Percentiles rank a stretch among this genome's conserved stretches.
Conservation (phyloP, 2,888 invertebrate species). For the Liodrosophila aerea region DNA sequence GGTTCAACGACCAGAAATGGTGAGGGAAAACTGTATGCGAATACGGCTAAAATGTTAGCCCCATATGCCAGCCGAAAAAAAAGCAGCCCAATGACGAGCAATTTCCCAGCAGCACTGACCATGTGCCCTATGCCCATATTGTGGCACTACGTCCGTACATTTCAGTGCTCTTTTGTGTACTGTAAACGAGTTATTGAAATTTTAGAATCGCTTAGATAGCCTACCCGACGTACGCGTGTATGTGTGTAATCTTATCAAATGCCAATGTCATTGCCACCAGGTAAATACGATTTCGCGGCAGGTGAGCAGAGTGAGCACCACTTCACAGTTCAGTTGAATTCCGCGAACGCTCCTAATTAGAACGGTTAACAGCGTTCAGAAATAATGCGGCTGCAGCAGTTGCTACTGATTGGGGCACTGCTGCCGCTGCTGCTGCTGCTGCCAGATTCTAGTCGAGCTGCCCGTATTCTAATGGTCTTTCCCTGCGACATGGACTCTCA, state of each 20-base stretch:
- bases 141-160: constrained; percentile 38
- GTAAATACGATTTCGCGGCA: background rate
- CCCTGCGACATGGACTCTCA: constrained; percentile 63
- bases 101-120: background rate
- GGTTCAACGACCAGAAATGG: constrained; percentile 65
- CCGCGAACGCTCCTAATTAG: constrained; percentile 5
- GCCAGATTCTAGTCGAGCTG: constrained; percentile 6
- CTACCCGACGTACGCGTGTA: background rate
- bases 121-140: constrained; percentile 23
- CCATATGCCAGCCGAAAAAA: constrained; percentile 13
- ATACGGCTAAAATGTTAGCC: constrained; percentile 60
- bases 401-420: constrained; percentile 1
- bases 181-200: constrained; percentile 14
- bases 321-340: constrained; percentile 20
- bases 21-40: constrained; percentile 54
- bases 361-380: background rate
- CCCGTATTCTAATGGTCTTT: constrained; percentile 55
- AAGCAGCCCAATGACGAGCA: constrained; percentile 10
- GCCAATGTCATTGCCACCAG: background rate
- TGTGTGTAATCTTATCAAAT: constrained; percentile 42
- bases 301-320: background rate
- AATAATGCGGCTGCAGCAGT: constrained; percentile 27
- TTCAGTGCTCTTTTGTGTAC: constrained; percentile 36
- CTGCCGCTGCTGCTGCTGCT: constrained; percentile 3
- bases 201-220: background rate